Evolutionary conservation across 2,113 vertebrate genomes (phyloP), one percentile per base, ranked within the genome.

Genomic region (Brachypodius melanocephalos): DNA sequence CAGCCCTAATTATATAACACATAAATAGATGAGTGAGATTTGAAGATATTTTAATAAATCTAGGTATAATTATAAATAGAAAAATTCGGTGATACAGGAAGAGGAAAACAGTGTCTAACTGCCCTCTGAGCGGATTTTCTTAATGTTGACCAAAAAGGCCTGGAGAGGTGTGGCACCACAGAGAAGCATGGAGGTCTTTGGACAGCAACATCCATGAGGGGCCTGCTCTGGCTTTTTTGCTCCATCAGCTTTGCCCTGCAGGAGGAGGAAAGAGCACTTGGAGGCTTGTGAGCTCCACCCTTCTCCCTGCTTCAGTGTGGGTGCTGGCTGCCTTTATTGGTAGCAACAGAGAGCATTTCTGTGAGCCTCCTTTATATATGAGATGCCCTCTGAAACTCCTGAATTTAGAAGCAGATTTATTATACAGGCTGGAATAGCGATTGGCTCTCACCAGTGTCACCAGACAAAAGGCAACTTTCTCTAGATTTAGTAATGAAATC

Each of bases 131-230:
- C 13, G 68, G 14, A 42, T 49, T 74, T 83, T 65, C 62, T 48
- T 46, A 59, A 43, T 0, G 3, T 29, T 28, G 17, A 49, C 19
- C 36, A 59, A 59, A 59, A 58, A 48, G 17, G 19, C 19, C 36
- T 1, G 1, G 10, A 45, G 61, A 2, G 0, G 19, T 42, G 25
- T 22, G 42, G 31, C 28, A 34, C 9, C 48, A 48, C 28, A 22
- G 28, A n/a, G 55, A 32, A 48, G 13, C 2, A 1, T 5, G 26
- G 19, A 49, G 65, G 42, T 48, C 42, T 48, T 48, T 21, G 61
- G 68, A 59, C 40, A 75, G 57, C 63, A 86, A 51, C 25, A 78
- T 12, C 57, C 40, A 21, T 5, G 14, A 52, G 14, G 10, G 5
- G 6, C 45, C 52, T 61, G 34, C 34, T 67, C 43, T 28, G 63